Base-by-base conservation (phyloP, 1,140 invertebrate species). In the Hermetia illucens region DNA sequence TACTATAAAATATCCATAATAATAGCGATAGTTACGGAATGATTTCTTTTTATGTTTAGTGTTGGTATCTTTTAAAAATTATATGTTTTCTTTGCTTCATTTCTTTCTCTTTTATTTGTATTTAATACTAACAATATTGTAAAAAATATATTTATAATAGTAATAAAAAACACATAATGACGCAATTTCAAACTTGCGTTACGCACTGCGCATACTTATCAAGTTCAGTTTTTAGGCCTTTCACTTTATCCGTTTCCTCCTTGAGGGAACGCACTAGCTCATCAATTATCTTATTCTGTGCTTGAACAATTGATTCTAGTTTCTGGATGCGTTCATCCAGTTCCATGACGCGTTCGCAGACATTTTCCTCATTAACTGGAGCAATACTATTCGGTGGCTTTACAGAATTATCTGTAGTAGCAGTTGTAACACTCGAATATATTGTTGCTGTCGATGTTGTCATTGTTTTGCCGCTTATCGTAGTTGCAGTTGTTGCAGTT, bases 161-260 rank as follows among this genome's bases (percentile, higher is more conserved):
- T n/a, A n/a, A n/a, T n/a, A 27, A 27, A 27, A 27, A 27, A 8
- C 8, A 27, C 8, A 27, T 27, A 13, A 27, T 27, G 13, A 9
- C 24, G 24, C 24, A 27, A 27, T 27, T 9, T 45, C 67, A 73
- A 51, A 72, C 70, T 50, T 70, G 68, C 41, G 70, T 72, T 48
- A 72, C 69, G 52, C 71, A 73, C 41, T 70, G 65, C 36, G 66
- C 64, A 38, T 75, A 61, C 53, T 73, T 74, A 38, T 72, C 70
- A 30, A 75, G 47, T 49, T 76, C 69, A 21, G 59, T 55, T 41
- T 75, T 69, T 27, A 77, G 43, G 15, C 68, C 52, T 47, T 64
- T 64, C 12, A 74, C 61, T 44, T 68, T 66, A 40, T 75, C 72
- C 4, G 62, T 63, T 51, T 77, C 75, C 19, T 64, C 49, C 5